Percentiles rank a stretch among this genome's conserved stretches.
Conservation (phyloP, 2,113 vertebrate genomes). For the Rhea americana region DNA sequence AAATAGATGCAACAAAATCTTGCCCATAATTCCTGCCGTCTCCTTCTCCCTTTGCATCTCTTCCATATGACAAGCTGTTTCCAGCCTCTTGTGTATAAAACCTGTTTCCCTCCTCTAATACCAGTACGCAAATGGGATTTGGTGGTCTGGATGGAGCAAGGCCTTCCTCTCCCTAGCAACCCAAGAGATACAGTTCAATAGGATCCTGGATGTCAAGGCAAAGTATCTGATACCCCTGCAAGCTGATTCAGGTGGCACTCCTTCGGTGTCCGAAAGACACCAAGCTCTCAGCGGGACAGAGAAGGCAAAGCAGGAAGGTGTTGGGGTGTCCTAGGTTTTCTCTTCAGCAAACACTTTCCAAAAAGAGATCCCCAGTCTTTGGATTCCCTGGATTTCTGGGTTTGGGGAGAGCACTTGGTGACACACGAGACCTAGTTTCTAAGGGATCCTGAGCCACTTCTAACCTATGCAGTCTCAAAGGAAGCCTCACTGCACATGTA, state of each 20-base stretch:
- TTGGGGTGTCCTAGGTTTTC: neutral
- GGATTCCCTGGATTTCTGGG: neutral
- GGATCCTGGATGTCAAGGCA: neutral
- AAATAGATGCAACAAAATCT: neutral
- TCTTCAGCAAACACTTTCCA: neutral
- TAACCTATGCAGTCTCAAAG: neutral
- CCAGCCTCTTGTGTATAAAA: neutral
- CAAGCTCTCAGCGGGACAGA: neutral
- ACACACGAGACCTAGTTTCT: neutral
- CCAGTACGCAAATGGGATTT: fast-evolving
- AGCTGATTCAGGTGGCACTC: neutral
- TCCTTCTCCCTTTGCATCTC: neutral
- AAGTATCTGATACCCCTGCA: neutral
- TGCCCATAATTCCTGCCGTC: neutral
- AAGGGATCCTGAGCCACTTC: neutral
- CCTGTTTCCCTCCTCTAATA: neutral
- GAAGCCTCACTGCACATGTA: neutral
- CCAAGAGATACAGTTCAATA: neutral
- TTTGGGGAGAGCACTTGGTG: neutral
- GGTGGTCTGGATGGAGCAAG: neutral
- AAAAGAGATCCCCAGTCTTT: neutral
- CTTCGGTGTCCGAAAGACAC: neutral
- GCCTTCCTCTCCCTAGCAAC: neutral
- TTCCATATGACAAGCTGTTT: neutral
- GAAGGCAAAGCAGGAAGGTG: neutral